Evolutionary conservation across 2,797 vertebrate species (phyloP).

Genomic region (Eupleurogrammus muticus): DNA sequence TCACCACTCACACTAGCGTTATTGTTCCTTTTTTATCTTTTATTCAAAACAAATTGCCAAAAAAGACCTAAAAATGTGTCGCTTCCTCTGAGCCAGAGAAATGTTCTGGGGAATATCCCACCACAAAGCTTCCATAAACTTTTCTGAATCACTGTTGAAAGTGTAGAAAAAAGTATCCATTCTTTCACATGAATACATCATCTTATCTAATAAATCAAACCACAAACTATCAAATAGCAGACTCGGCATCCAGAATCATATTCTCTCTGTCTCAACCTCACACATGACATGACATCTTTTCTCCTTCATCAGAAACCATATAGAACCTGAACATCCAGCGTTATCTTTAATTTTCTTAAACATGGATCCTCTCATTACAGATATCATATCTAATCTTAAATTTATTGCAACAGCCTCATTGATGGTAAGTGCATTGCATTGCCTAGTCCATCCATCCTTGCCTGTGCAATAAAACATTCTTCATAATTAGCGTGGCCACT

Average conservation of each 20-base stretch:
- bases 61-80: neutral
- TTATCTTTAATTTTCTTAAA: slow-evolving; percentile 52
- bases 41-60: neutral
- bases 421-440: slow-evolving; percentile 63
- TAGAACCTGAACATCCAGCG: slow-evolving; percentile 4
- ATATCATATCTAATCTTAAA: slow-evolving; percentile 69
- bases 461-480: slow-evolving; percentile 77
- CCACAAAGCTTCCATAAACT: slow-evolving; percentile 4
- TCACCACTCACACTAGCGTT: neutral
- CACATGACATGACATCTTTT: neutral
- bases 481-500: slow-evolving; percentile 78
- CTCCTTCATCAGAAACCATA: neutral
- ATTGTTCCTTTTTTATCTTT: neutral
- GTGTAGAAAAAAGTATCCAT: neutral
- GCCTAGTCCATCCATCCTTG: slow-evolving; percentile 58
- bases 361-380: slow-evolving; percentile 58
- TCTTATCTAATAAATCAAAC: neutral
- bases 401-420: slow-evolving; percentile 65
- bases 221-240: neutral
- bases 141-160: neutral
- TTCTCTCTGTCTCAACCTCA: neutral
- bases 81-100: neutral
- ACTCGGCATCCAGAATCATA: neutral
- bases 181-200: neutral
- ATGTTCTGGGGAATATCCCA: neutral